These are phyloP conservation scores for Eristalinus sepulchralis DNA, from an alignment of 2,888 invertebrate species.

Conservation along the genomic window DNA sequence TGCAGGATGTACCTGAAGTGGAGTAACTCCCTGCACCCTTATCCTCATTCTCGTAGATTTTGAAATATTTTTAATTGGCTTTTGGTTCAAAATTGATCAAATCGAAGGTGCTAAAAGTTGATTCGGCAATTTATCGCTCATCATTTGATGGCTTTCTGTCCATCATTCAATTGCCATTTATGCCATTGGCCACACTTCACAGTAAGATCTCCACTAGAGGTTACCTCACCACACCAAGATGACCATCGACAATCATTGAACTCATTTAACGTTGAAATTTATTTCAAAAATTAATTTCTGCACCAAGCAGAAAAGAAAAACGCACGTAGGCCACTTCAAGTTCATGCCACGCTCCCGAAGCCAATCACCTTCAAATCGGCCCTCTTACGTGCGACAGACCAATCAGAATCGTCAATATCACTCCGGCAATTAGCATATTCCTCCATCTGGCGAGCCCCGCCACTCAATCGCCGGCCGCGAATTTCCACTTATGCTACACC, in stretches of 20 bases:
- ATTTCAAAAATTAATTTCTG: neutral
- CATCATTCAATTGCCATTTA: neutral
- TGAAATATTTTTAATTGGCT: too few relatives aligned
- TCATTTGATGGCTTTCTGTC: neutral
- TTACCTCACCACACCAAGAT: neutral
- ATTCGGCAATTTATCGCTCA: too few relatives aligned
- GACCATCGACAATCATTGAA: neutral
- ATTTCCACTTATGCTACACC: slow-evolving; percentile 19
- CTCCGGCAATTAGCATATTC: slow-evolving; percentile 46
- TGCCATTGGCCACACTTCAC: neutral
- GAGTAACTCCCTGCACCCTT: too few relatives aligned
- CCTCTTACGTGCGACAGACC: slow-evolving; percentile 38
- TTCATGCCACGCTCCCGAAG: slow-evolving; percentile 10
- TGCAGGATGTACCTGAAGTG: too few relatives aligned
- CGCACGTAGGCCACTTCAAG: slow-evolving; percentile 15
- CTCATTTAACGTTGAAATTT: slow-evolving; percentile 10
- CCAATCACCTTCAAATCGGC: slow-evolving; percentile 49
- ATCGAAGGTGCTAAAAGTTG: too few relatives aligned
- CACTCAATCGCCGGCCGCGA: slow-evolving; percentile 10
- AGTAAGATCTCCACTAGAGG: neutral
- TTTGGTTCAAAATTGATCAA: too few relatives aligned
- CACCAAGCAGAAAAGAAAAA: neutral
- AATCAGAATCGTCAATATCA: slow-evolving; percentile 36
- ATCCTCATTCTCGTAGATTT: too few relatives aligned
- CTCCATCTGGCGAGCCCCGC: slow-evolving; percentile 15